These are phyloP conservation scores for Caenorhabditis sp. DNA, from an alignment of 2,888 invertebrate genomes.

Conservation along the genomic window DNA sequence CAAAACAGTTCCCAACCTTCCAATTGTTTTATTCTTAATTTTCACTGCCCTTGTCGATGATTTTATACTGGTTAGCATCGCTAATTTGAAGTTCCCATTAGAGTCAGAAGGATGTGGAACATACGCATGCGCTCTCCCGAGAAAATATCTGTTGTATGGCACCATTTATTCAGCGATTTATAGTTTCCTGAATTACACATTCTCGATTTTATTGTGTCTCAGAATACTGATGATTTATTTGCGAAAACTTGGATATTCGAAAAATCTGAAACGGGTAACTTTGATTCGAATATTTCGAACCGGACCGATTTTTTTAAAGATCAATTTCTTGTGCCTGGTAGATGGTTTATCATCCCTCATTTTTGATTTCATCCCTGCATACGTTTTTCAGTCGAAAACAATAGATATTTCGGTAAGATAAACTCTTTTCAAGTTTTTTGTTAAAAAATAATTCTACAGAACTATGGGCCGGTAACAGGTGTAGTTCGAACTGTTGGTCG, in stretches of 20 bases:
- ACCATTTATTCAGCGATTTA: background rate
- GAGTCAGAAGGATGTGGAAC: background rate
- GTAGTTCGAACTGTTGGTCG: background rate
- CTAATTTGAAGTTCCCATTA: background rate
- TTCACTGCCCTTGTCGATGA: background rate
- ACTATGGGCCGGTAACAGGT: background rate
- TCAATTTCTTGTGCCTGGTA: background rate
- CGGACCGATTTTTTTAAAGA: too few relatives aligned
- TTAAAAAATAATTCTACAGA: background rate
- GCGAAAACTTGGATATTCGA: too few relatives aligned
- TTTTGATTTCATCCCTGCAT: background rate
- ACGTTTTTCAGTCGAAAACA: background rate
- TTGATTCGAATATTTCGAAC: too few relatives aligned
- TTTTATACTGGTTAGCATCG: background rate
- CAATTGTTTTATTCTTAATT: background rate
- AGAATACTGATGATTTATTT: background rate
- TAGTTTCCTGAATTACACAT: background rate
- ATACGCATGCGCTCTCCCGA: background rate
- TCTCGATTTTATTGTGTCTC: background rate
- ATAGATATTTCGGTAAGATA: background rate
- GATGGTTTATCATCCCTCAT: background rate
- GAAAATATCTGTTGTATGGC: background rate
- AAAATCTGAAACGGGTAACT: too few relatives aligned
- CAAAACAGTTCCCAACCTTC: background rate
- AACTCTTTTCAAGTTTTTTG: too few relatives aligned